Evolutionary conservation across 2,888 invertebrate species (phyloP).

Genomic region (Caprella mutica): DNA sequence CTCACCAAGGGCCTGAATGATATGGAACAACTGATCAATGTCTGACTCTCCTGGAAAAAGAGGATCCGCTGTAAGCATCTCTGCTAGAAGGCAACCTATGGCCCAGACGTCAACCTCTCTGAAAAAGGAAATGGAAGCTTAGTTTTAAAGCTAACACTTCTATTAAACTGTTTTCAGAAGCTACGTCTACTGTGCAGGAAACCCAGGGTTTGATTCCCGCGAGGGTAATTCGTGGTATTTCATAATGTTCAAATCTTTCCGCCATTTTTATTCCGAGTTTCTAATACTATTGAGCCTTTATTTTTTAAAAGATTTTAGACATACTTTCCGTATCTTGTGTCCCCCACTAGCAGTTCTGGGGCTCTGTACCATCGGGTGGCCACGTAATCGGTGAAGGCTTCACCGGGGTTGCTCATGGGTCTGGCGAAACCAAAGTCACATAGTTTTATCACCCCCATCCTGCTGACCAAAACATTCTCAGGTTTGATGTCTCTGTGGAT

Average conservation of each 20-base stretch:
- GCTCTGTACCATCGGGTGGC: slow-evolving; percentile 83
- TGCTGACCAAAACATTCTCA: slow-evolving; percentile 73
- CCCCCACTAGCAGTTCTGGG: slow-evolving; percentile 72
- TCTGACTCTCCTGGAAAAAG: slow-evolving; percentile 81
- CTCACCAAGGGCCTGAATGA: slow-evolving; percentile 64
- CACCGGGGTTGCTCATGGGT: slow-evolving; percentile 53
- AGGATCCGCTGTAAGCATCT: slow-evolving; percentile 76
- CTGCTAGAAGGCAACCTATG: slow-evolving; percentile 67
- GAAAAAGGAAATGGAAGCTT: too few species aligned
- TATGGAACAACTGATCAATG: slow-evolving; percentile 73
- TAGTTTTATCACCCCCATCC: slow-evolving; percentile 68
- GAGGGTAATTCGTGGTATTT: too few species aligned
- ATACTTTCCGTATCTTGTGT: slow-evolving; percentile 52
- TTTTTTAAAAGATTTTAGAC: too few species aligned
- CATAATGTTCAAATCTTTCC: too few species aligned
- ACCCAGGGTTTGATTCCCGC: too few species aligned
- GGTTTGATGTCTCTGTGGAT: slow-evolving; percentile 83
- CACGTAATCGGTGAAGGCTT: slow-evolving; percentile 77
- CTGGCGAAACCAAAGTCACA: slow-evolving; percentile 84
- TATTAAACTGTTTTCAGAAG: too few species aligned
- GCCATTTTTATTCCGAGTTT: too few species aligned
- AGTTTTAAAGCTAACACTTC: too few species aligned
- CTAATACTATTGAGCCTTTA: too few species aligned
- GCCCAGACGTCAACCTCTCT: slow-evolving; percentile 79
- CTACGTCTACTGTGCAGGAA: too few species aligned